A percentile compares a stretch with the other conserved stretches of the same genome.
phyloP scores from a whole-genome alignment of 53 echinoderm and acorn worm species.

The Holothuria leucospilota region DNA sequence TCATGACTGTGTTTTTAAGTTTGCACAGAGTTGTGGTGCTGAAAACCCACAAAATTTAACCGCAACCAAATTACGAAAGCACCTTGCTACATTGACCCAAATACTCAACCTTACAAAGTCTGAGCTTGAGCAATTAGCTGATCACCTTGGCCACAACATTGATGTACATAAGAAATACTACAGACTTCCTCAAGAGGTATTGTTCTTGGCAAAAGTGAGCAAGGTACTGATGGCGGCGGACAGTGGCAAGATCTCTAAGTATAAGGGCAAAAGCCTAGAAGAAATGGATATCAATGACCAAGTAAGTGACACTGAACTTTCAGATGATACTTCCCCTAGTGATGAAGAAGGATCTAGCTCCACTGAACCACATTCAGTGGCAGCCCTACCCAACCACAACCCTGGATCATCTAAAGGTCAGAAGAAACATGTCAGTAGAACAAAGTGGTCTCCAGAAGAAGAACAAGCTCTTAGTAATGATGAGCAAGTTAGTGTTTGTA shows the following conservation, averaged over 20 bases:
- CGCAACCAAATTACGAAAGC: slow-evolving; percentile 65
- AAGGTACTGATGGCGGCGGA: slow-evolving; percentile 25
- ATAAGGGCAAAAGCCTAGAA: not conserved
- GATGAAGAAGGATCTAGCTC: not conserved
- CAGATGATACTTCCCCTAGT: not conserved
- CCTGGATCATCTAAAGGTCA: not conserved
- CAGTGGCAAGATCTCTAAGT: not conserved
- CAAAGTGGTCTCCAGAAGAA: not conserved
- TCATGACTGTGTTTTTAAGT: not conserved
- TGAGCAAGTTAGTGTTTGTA: not conserved
- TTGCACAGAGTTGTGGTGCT: slow-evolving; percentile 25
- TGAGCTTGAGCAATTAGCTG: slow-evolving; percentile 36
- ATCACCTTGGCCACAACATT: slow-evolving; percentile 38
- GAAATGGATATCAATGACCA: not conserved
- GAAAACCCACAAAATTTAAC: slow-evolving; percentile 39
- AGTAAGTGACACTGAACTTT: not conserved
- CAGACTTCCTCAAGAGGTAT: slow-evolving; percentile 1
- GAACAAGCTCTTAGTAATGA: not conserved
- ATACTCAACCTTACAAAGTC: slow-evolving; percentile 14
- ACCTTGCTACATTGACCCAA: slow-evolving; percentile 47
- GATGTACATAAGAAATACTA: slow-evolving; percentile 31
- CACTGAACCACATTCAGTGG: not conserved
- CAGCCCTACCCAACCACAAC: not conserved
- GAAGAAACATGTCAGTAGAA: not conserved
- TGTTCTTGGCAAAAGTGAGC: slow-evolving; percentile 55